These are phyloP conservation scores for Macropis europaea DNA, from an alignment of 2,888 invertebrate species.

Conservation along the genomic window DNA sequence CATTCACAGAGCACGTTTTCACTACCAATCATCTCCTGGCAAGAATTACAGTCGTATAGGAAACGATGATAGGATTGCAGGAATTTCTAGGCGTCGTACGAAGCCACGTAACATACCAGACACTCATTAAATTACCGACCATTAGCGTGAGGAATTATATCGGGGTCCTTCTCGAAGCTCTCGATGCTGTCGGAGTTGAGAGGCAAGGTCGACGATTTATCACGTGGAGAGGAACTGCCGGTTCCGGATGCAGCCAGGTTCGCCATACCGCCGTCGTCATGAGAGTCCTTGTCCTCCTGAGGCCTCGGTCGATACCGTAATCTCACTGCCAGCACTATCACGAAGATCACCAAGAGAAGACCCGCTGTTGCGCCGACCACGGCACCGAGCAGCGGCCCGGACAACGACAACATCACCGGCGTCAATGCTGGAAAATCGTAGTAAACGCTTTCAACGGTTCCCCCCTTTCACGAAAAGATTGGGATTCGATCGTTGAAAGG, in stretches of 20 bases:
- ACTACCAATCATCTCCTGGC: too few relatives aligned
- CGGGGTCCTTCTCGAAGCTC: conserved; percentile 78
- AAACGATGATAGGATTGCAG: too few relatives aligned
- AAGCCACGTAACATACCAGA: conserved; percentile 14
- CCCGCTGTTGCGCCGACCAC: conserved; percentile 77
- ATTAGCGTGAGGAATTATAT: conserved; percentile 77
- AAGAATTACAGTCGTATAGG: too few relatives aligned
- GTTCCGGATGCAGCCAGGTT: conserved; percentile 71
- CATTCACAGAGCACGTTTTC: too few relatives aligned
- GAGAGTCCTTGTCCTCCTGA: conserved; percentile 75
- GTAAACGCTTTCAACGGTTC: conserved; percentile 3
- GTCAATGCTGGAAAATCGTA: conserved; percentile 71
- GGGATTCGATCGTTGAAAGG: conserved; percentile 10
- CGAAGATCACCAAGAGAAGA: conserved; percentile 75
- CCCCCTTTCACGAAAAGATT: background rate
- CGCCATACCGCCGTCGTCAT: conserved; percentile 76
- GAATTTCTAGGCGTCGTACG: too few relatives aligned
- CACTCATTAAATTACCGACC: conserved; percentile 63
- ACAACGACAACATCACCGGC: conserved; percentile 76
- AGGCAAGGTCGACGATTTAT: conserved; percentile 75
- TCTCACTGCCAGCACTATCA: conserved; percentile 74
- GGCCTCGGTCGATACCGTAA: conserved; percentile 72
- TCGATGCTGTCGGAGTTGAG: conserved; percentile 75
- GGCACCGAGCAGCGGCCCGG: conserved; percentile 75
- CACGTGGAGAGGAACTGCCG: conserved; percentile 63